Base-by-base conservation (phyloP, 2,888 invertebrate species). In the Heteromyza rotundicornis region DNA sequence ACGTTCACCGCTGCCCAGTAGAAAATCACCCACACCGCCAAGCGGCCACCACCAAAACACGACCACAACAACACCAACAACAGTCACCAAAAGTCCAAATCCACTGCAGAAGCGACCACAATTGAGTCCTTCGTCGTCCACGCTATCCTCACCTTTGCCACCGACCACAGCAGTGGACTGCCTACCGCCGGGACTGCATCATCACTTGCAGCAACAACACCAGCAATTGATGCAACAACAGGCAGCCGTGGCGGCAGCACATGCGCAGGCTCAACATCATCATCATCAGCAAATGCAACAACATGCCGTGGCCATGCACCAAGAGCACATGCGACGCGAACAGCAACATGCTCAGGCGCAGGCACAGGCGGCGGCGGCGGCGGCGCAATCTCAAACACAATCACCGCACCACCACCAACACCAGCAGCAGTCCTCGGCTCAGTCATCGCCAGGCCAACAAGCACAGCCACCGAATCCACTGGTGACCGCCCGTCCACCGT, bases 141-240 rank as follows among this genome's bases (percentile, higher is more conserved):
- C 52, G 47, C 57, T 68, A 44, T 36, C 66, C 8, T 55, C 75
- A 2, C 65, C 74, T 5, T 59, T 74, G 59, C 66, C 70, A 1
- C 73, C 77, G 1, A 64, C 72, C 0, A 52, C 69, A 7, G 72
- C 74, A 22, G 73, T 79, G 0, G 79, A 79, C 10, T 78, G 80
- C 51, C 69, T 79, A 60, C 80, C 80, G 0, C 79, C 80, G 0
- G 74, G 76, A 1, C 60, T 79, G 55, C 80, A 82, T 23, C 80
- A 82, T 56, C 80, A 81, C 55, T 66, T 82, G 67, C 82, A 81
- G 61, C 80, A 81, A 60, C 79, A 81, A 52, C 80, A 81, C 47
- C 80, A 81, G 60, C 82, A 80, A 16, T 65, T 82, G 1, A 78
- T 79, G 80, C 79, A 80, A 53, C 79, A 79, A 24, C 75, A 75